phyloP scores from a whole-genome alignment of 1,140 invertebrate genomes.

The Pseudachorutes palmiensis region DNA sequence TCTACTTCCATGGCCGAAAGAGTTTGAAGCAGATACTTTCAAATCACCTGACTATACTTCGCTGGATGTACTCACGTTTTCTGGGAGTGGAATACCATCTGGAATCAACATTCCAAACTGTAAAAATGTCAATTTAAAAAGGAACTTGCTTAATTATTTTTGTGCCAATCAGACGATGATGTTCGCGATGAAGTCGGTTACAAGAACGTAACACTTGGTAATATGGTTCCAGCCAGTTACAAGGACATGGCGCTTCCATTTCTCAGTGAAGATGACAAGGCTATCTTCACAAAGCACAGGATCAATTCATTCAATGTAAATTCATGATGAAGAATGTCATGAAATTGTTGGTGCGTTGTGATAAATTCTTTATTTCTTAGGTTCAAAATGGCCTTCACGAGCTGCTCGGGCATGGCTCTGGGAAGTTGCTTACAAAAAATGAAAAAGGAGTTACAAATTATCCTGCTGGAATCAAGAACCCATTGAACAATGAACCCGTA shows the following conservation, averaged over 20 bases:
- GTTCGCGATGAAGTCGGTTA: conserved; percentile 90
- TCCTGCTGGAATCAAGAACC: conserved; percentile 65
- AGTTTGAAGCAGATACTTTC: conserved; percentile 87
- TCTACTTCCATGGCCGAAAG: conserved; percentile 74
- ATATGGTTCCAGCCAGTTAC: conserved; percentile 80
- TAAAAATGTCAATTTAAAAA: conserved; percentile 47
- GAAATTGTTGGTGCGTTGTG: conserved; percentile 56
- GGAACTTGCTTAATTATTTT: too few species aligned
- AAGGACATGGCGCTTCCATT: conserved; percentile 74
- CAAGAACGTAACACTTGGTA: conserved; percentile 91
- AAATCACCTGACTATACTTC: conserved; percentile 91
- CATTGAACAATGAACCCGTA: conserved; percentile 56
- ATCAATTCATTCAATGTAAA: conserved; percentile 28
- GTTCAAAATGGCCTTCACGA: conserved; percentile 90
- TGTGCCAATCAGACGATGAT: conserved; percentile 88
- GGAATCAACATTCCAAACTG: conserved; percentile 97
- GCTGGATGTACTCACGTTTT: conserved; percentile 86
- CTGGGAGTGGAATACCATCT: conserved; percentile 80
- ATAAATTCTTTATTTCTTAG: conserved; percentile 43
- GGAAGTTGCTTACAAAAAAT: conserved; percentile 72
- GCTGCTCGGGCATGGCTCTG: conserved; percentile 88
- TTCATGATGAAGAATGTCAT: conserved; percentile 44
- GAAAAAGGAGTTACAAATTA: conserved; percentile 73
- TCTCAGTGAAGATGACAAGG: conserved; percentile 62
- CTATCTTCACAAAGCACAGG: conserved; percentile 58